Evolutionary conservation across 2,113 vertebrate species (phyloP).

Genomic region (Zosterops pallidus): DNA sequence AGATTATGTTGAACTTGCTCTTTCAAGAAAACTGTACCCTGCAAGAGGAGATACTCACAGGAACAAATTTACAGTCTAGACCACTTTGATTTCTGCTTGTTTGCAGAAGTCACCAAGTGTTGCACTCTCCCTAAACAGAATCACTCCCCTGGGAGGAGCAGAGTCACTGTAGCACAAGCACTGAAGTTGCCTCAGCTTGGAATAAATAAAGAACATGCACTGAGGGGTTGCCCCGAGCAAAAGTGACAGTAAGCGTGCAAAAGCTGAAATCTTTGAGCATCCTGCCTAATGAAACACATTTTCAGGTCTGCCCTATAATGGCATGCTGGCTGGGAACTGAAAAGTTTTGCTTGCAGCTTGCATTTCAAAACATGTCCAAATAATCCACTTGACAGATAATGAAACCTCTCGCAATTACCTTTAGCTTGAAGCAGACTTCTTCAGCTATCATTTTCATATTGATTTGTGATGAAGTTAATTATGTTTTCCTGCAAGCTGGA

Average conservation of each 20-base stretch:
- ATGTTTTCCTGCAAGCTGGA: slow-evolving; percentile 16
- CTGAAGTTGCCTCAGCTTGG: neutral
- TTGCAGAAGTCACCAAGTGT: neutral
- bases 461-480: slow-evolving; percentile 70
- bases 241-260: neutral
- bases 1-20: neutral
- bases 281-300: neutral
- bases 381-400: slow-evolving; percentile 34
- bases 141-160: neutral
- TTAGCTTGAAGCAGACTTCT: slow-evolving; percentile 58
- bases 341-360: slow-evolving; percentile 2
- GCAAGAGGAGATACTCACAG: neutral
- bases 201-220: neutral
- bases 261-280: neutral
- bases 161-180: neutral
- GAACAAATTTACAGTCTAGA: neutral
- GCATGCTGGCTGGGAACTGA: neutral
- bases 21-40: neutral
- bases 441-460: slow-evolving; percentile 59
- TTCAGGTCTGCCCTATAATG: neutral
- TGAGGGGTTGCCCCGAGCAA: neutral
- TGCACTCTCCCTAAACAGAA: neutral
- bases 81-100: neutral
- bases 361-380: slow-evolving; percentile 11
- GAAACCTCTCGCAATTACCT: slow-evolving; percentile 16